Conservation (phyloP, 2,113 vertebrate genomes). For the Aplodontia rufa region DNA sequence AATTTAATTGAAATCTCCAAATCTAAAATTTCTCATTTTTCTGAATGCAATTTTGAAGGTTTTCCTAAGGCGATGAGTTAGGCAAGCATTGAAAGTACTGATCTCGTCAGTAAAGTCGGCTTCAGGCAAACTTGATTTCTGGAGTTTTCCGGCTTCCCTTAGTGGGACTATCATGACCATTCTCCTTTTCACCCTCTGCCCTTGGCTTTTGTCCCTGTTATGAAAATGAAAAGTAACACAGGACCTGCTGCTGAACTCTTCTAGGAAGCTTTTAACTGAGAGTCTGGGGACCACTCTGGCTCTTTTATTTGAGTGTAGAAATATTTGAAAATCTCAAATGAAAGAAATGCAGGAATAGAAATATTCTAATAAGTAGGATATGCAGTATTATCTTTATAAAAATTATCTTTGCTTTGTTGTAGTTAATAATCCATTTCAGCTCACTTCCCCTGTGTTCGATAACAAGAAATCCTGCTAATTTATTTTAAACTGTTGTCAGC, state of each 20-base stretch:
- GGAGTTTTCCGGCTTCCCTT: neutral
- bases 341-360: conserved; percentile 1
- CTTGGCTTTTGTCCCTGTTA: neutral
- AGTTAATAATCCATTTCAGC: neutral
- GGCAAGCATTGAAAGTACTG: neutral
- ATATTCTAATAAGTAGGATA: neutral
- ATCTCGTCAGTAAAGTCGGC: neutral
- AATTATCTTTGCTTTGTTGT: neutral
- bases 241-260: neutral
- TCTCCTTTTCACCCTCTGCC: neutral
- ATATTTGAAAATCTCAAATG: neutral
- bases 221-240: neutral
- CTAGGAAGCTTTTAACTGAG: neutral
- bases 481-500: neutral
- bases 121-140: neutral
- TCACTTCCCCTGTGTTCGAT: neutral
- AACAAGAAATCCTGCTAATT: neutral
- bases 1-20: neutral
- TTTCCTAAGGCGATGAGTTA: neutral
- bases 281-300: neutral
- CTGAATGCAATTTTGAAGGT: neutral
- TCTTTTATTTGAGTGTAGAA: neutral
- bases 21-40: neutral
- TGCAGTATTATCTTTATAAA: neutral
- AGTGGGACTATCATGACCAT: neutral